Percentiles rank a stretch among this genome's conserved stretches.
phyloP scores from a whole-genome alignment of 2,888 invertebrate species.

The Prosapia bicincta region DNA sequence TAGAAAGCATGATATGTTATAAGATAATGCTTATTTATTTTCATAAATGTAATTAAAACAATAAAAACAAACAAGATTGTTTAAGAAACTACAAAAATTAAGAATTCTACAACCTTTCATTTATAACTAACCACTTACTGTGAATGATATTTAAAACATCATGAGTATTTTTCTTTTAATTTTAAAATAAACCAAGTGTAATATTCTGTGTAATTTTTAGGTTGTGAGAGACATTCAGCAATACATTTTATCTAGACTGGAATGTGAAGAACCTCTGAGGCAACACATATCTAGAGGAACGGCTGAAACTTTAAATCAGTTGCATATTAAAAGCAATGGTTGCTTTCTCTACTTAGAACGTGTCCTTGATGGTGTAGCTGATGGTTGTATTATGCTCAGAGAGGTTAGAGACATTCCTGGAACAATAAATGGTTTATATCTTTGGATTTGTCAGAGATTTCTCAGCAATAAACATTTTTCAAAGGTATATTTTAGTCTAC shows the following conservation, averaged over 20 bases:
- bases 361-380: slow-evolving; percentile 86
- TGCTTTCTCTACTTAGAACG: slow-evolving; percentile 85
- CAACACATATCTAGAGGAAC: slow-evolving; percentile 89
- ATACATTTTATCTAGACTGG: slow-evolving; percentile 86
- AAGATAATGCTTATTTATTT: too few relatives aligned
- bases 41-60: too few relatives aligned
- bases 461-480: slow-evolving; percentile 86
- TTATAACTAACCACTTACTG: too few relatives aligned
- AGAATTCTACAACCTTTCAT: too few relatives aligned
- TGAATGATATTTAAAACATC: too few relatives aligned
- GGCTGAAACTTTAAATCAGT: slow-evolving; percentile 90
- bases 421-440: slow-evolving; percentile 89
- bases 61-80: too few relatives aligned
- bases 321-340: slow-evolving; percentile 95
- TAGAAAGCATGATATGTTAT: too few relatives aligned
- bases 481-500: slow-evolving; percentile 55
- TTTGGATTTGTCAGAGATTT: slow-evolving; percentile 91
- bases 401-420: slow-evolving; percentile 94
- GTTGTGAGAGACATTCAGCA: slow-evolving; percentile 94
- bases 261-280: slow-evolving; percentile 81
- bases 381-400: slow-evolving; percentile 86
- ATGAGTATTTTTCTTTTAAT: too few relatives aligned
- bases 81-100: too few relatives aligned
- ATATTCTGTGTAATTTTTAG: slow-evolving; percentile 53
- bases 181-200: too few relatives aligned